phyloP scores from a whole-genome alignment of 2,888 invertebrate species.

The Troides oblongomaculatus region DNA sequence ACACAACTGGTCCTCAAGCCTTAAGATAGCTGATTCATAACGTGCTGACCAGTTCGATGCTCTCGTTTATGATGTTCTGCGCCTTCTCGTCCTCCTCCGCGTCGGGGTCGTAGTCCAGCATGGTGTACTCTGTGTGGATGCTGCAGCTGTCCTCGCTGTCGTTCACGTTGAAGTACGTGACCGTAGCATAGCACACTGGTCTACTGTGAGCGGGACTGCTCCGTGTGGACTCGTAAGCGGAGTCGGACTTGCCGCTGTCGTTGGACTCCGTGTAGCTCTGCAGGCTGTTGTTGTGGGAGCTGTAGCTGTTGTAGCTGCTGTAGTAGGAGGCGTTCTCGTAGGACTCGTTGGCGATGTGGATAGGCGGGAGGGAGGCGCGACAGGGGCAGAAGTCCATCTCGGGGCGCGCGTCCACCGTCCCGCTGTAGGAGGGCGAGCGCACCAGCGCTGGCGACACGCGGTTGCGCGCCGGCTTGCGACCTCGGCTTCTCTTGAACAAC shows the following conservation, averaged over 20 bases:
- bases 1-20: too few species aligned
- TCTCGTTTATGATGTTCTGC: constrained; percentile 72
- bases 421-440: constrained; percentile 65
- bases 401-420: constrained; percentile 66
- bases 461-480: constrained; percentile 59
- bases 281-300: constrained; percentile 58
- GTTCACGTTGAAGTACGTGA: constrained; percentile 70
- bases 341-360: constrained; percentile 48
- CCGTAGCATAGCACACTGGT: constrained; percentile 66
- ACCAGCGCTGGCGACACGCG: constrained; percentile 64
- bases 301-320: constrained; percentile 64
- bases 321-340: constrained; percentile 58
- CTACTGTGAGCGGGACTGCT: constrained; percentile 59
- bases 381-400: constrained; percentile 71
- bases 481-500: constrained; percentile 65
- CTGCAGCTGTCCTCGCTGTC: constrained; percentile 73
- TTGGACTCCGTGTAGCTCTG: constrained; percentile 57
- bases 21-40: constrained; percentile 50
- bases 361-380: constrained; percentile 57
- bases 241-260: constrained; percentile 50
- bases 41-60: constrained; percentile 67
- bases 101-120: constrained; percentile 60
- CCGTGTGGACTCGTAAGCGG: constrained; percentile 69
- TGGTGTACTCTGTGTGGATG: constrained; percentile 69
- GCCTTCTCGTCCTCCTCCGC: constrained; percentile 58